Evolutionary conservation across 2,888 invertebrate species (phyloP).

Genomic region (Ormyrus rosae): DNA sequence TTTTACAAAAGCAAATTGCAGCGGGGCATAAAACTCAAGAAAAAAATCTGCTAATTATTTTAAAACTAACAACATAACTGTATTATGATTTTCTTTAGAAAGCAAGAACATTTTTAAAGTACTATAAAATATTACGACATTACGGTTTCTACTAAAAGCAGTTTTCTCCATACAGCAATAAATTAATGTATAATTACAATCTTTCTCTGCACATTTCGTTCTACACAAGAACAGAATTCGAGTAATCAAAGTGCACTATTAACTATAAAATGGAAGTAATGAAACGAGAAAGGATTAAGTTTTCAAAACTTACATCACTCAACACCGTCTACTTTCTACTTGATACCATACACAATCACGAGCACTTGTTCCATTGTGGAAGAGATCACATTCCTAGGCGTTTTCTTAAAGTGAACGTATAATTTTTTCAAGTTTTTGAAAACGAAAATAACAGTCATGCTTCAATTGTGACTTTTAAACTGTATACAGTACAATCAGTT

Average conservation of each 20-base stretch:
- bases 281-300: constrained; percentile 21
- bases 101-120: constrained; percentile 39
- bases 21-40: constrained; percentile 3
- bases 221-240: constrained; percentile 14
- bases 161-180: constrained; percentile 36
- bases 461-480: too few relatives aligned
- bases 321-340: constrained; percentile 27
- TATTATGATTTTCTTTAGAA: constrained; percentile 46
- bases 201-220: constrained; percentile 19
- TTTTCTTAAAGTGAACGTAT: not conserved
- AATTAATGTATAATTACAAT: constrained; percentile 48
- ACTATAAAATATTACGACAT: constrained; percentile 48
- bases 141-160: constrained; percentile 24
- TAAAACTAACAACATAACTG: constrained; percentile 36
- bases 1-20: constrained; percentile 20
- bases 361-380: not conserved
- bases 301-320: constrained; percentile 37
- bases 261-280: constrained; percentile 32
- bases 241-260: constrained; percentile 32
- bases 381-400: not conserved
- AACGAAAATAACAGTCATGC: too few relatives aligned
- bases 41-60: constrained; percentile 32
- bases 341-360: not conserved
- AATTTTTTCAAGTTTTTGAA: too few relatives aligned
- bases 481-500: too few relatives aligned